phyloP scores from a whole-genome alignment of 2,113 vertebrate species.

The Pimephales promelas region DNA sequence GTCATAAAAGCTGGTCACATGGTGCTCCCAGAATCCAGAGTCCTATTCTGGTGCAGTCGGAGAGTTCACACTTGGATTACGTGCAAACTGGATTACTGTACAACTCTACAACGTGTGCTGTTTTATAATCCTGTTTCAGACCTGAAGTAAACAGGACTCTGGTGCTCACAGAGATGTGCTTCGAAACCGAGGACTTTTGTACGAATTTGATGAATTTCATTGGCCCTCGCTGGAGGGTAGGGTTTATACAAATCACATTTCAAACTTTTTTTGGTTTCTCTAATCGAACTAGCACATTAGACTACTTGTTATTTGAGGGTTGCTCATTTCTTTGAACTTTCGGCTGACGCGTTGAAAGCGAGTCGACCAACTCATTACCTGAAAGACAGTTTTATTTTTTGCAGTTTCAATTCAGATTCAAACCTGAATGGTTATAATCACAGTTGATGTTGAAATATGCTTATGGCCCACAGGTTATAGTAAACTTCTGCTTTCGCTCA shows the following conservation, averaged over 20 bases:
- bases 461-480: conserved; percentile 6
- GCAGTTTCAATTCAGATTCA: not conserved
- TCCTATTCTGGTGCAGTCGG: conserved; percentile 27
- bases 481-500: conserved; percentile 24
- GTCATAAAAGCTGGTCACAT: conserved; percentile 54
- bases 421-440: conserved; percentile 2
- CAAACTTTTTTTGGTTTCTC: not conserved
- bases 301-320: not conserved
- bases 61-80: conserved; percentile 27
- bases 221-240: not conserved
- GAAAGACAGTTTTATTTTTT: conserved; percentile 13
- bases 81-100: conserved; percentile 49
- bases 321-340: not conserved
- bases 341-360: not conserved
- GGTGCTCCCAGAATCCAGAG: conserved; percentile 59
- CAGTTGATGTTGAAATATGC: conserved; percentile 15
- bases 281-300: conserved; percentile 1
- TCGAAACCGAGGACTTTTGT: conserved; percentile 9
- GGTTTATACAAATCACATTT: conserved; percentile 21
- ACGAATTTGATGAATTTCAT: not conserved
- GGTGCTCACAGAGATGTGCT: conserved; percentile 50
- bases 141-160: conserved; percentile 38
- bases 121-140: conserved; percentile 41
- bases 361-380: conserved; percentile 8
- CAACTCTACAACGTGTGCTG: conserved; percentile 35